phyloP scores from a whole-genome alignment of 2,888 invertebrate genomes.

The Xanthia icteritia region DNA sequence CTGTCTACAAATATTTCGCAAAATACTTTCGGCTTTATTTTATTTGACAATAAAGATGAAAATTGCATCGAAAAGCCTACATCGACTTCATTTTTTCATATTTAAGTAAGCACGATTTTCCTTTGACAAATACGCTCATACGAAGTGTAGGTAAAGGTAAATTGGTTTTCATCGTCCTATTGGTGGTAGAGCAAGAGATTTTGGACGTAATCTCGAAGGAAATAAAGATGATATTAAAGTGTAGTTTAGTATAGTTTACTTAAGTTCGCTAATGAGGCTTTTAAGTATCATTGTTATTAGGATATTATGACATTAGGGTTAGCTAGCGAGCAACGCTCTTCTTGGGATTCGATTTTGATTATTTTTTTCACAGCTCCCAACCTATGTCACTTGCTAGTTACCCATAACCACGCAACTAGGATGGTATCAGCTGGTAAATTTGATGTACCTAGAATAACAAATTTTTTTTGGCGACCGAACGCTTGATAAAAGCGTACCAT shows the following conservation, averaged over 20 bases:
- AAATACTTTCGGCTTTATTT: constrained; percentile 12
- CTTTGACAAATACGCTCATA: constrained; percentile 24
- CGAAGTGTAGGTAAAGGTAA: constrained; percentile 31
- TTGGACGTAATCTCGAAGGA: fast-evolving
- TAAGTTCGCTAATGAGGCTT: constrained; percentile 28
- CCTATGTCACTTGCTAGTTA: no score
- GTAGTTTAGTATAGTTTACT: constrained; percentile 17
- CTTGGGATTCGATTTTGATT: neutral
- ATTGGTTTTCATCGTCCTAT: constrained; percentile 32
- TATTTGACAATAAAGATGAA: constrained; percentile 22
- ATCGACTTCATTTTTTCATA: constrained; percentile 6
- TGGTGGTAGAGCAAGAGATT: constrained; percentile 3
- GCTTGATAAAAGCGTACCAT: no score
- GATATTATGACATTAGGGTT: constrained; percentile 36
- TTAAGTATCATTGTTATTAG: constrained; percentile 44
- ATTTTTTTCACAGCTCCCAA: neutral
- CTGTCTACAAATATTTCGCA: neutral
- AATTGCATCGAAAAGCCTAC: constrained; percentile 4
- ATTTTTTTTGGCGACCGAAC: no score
- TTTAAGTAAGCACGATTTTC: constrained; percentile 6
- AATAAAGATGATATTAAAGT: constrained; percentile 13
- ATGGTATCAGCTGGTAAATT: no score
- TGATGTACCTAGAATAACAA: no score
- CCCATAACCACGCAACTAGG: no score
- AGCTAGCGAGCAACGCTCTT: neutral